Base-by-base conservation (phyloP, 2,113 vertebrate species). In the Myxocyprinus asiaticus region DNA sequence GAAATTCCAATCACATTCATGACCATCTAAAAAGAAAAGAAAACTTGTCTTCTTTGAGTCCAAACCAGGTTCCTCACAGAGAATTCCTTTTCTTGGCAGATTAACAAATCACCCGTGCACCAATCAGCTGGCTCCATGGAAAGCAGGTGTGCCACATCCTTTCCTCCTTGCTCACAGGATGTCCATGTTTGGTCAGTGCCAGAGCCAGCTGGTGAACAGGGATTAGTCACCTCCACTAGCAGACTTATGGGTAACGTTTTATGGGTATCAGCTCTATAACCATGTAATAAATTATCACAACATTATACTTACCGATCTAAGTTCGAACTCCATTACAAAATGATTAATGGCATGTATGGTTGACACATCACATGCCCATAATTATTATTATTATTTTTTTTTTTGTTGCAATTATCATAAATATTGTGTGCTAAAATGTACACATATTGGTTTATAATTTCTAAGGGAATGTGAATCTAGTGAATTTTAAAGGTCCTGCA, bases 71-170 rank as follows among this genome's bases (percentile, higher is more conserved):
- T 70, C 33, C 7, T 70, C 51, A 4, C 50, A 55, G 33, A 70
- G 12, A 14, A 6, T n/a, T 56, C 11, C 4, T 7, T 45, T 56
- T 58, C 42, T 58, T 58, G 68, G 33, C 68, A 71, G 68, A 58
- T 44, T 15, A 71, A 43, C 33, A 71, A n/a, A 56, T 56, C 14
- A 56, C n/a, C 12, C n/a, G n/a, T 6, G 55, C 9, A 61, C 82
- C 79, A 78, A 80, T 84, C 82, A 84, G 79, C 68, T 59, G 69
- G 53, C 63, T 81, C 62, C 42, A 2, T 50, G 56, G 72, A 68
- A 75, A 80, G 82, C 82, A 84, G 82, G 82, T 84, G 82, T 73
- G 68, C 62, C 82, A 64, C 73, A 66, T 81, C 79, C 73, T 53
- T 51, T 50, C 69, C 55, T 64, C 68, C 48, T 56, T 11, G 45